Percentiles rank a stretch among this genome's conserved stretches.
Evolutionary conservation across 2,113 vertebrate genomes (phyloP).

Genomic region (Indicator maculatus): DNA sequence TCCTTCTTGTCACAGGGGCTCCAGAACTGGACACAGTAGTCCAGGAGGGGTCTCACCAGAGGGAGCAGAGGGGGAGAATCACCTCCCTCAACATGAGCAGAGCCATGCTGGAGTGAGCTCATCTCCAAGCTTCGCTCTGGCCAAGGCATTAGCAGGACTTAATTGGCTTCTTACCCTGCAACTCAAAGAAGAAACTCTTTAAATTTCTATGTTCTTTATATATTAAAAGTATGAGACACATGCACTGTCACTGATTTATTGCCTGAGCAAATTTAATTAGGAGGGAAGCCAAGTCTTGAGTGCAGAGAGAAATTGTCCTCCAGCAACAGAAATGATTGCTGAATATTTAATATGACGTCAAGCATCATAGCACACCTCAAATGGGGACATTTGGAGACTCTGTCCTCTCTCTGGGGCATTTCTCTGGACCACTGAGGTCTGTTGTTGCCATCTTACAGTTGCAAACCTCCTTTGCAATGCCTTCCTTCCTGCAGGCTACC

Average conservation of each 20-base stretch:
- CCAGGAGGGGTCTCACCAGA: too few relatives aligned
- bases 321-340: neutral
- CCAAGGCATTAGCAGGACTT: neutral
- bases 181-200: neutral
- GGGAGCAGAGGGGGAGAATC: too few relatives aligned
- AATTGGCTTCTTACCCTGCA: neutral
- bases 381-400: neutral
- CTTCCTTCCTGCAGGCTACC: neutral
- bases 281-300: neutral
- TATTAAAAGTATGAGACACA: neutral
- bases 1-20: too few relatives aligned
- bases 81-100: neutral
- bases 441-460: rapidly evolving
- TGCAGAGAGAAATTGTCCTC: neutral
- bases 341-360: neutral
- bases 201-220: neutral
- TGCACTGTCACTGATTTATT: neutral
- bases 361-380: neutral
- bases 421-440: neutral
- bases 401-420: neutral
- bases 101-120: neutral
- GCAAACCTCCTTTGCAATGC: neutral
- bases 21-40: too few relatives aligned
- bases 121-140: neutral
- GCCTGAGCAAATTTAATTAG: neutral